Conservation (phyloP, 2,888 invertebrate genomes). For the Cryptophagus acutangulus region DNA sequence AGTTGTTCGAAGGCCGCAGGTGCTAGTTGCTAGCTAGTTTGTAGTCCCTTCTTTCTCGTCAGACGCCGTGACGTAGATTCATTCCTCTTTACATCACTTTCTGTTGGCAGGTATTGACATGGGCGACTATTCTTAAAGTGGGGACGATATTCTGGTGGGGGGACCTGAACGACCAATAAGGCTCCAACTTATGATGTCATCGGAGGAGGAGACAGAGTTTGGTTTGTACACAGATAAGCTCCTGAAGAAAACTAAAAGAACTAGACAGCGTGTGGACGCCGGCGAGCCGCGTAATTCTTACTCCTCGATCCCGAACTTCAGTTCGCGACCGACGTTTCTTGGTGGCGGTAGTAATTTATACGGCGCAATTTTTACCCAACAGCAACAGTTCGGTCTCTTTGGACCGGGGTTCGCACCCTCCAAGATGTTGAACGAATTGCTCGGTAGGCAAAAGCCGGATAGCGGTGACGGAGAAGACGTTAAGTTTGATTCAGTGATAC, state of each 20-base stretch:
- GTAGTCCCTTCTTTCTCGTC: constrained; percentile 20
- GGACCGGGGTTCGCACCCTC: constrained; percentile 81
- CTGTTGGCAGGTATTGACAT: constrained; percentile 48
- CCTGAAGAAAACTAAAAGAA: constrained; percentile 89
- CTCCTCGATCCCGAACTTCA: constrained; percentile 72
- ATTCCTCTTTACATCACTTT: constrained; percentile 20
- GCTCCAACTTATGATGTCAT: constrained; percentile 90
- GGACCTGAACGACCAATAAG: constrained; percentile 74
- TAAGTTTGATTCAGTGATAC: constrained; percentile 47
- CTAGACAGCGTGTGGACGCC: constrained; percentile 94
- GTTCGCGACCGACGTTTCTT: constrained; percentile 76
- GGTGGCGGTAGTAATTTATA: constrained; percentile 67
- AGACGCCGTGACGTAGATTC: constrained; percentile 27
- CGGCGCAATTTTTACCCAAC: constrained; percentile 79
- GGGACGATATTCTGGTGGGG: constrained; percentile 49
- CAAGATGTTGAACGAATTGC: constrained; percentile 87
- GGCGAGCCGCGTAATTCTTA: constrained; percentile 92
- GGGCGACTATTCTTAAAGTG: constrained; percentile 53
- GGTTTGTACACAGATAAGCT: constrained; percentile 90
- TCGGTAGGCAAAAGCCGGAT: constrained; percentile 65
- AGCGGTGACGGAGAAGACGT: constrained; percentile 47
- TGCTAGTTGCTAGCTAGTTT: constrained; percentile 17
- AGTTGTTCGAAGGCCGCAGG: constrained; percentile 32
- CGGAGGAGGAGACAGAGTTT: constrained; percentile 92
- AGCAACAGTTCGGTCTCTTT: constrained; percentile 77